Base-by-base conservation (phyloP, 2,113 vertebrate species). In the Taxidea taxus region DNA sequence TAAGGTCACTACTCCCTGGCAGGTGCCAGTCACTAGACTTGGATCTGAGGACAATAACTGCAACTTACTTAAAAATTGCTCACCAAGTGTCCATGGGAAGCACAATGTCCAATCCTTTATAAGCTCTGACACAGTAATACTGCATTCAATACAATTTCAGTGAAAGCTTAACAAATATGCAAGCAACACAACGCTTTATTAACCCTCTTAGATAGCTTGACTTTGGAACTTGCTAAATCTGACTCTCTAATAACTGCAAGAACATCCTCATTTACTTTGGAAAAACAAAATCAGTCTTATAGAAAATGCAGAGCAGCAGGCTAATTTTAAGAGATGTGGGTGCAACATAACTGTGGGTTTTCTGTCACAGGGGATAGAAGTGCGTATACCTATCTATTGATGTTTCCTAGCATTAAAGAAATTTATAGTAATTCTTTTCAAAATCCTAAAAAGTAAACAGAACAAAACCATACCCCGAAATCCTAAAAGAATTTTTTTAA, bases 181-280 rank as follows among this genome's bases (percentile, higher is more conserved):
- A 91, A 92, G 39, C 72, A 92, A 96, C 74, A 29, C 34, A 44
- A 29, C 23, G 58, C 87, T 94, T 97, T 78, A 91, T 91, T 74
- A 89, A 93, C 42, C 4, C 27, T 85, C 21, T 93, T 66, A 91
- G 21, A 86, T 39, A 49, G 51, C 27, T 93, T 25, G 44, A 90
- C 47, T 97, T 96, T 94, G 83, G 66, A 97, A 96, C 44, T 70
- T 94, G 56, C 39, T 94, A 93, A 86, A 78, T 39, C n/a, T 54
- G 84, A 94, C 27, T 87, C 37, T 74, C 60, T 81, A 84, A 23
- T 94, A 75, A 87, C 66, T 39, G 4, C 39, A 18, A 90, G n/a
- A 95, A 94, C 3, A 94, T 78, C 51, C 77, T 87, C 25, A 94
- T 62, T 89, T 72, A 72, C n/a, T 94, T 94, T 87, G 77, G 14